phyloP scores from a whole-genome alignment of 2,797 vertebrate species.

The Gadopsis bispinosus region DNA sequence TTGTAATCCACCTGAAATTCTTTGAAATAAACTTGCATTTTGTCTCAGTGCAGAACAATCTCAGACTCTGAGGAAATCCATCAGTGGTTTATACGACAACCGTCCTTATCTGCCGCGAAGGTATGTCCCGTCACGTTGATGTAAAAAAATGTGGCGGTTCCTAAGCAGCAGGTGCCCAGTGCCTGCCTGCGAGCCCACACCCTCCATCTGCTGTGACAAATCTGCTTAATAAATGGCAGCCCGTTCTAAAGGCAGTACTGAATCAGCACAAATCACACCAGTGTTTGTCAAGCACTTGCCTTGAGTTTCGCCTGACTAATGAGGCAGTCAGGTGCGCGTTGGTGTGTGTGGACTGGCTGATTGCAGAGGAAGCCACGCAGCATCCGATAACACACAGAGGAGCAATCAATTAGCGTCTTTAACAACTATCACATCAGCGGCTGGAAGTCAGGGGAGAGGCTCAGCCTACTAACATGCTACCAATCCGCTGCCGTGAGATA shows the following conservation, averaged over 20 bases:
- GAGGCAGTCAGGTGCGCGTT: conserved; percentile 53
- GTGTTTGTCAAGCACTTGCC: conserved; percentile 59
- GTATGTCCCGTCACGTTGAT: conserved; percentile 30
- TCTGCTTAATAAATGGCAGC: conserved; percentile 69
- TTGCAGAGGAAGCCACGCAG: conserved; percentile 19
- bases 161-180: conserved; percentile 56
- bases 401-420: conserved; percentile 45
- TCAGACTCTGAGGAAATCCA: conserved; percentile 19
- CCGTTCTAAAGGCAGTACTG: conserved; percentile 47
- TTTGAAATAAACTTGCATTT: conserved; percentile 6
- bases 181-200: conserved; percentile 44
- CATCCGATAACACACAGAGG: conserved; percentile 38
- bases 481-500: neutral
- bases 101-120: conserved; percentile 42
- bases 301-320: conserved; percentile 63
- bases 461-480: neutral
- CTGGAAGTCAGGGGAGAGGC: neutral
- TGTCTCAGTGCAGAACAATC: neutral
- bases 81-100: conserved; percentile 14
- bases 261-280: conserved; percentile 68
- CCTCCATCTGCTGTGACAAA: conserved; percentile 74
- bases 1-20: conserved; percentile 26
- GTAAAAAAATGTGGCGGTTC: conserved; percentile 47
- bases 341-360: conserved; percentile 12
- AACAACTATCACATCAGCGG: conserved; percentile 12